Conservation (phyloP, 2,113 vertebrate genomes). For the Ovis canadensis region DNA sequence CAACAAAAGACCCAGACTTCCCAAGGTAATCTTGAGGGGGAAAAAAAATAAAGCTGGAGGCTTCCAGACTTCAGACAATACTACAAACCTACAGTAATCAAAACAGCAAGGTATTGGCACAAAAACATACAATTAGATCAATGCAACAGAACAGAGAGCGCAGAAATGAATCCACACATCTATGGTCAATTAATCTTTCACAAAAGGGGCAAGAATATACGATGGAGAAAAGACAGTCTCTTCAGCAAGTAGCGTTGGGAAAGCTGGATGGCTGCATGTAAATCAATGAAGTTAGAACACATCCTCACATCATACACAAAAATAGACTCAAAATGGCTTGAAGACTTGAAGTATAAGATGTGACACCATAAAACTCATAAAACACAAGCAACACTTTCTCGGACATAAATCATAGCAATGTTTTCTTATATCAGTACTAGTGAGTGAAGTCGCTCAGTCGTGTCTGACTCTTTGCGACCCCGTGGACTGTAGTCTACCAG, state of each 20-base stretch:
- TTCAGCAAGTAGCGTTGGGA: neutral
- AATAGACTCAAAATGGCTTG: neutral
- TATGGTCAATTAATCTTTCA: neutral
- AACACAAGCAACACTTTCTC: neutral
- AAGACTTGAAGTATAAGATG: neutral
- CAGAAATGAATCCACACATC: neutral
- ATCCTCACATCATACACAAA: neutral
- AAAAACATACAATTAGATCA: neutral
- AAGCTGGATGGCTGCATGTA: neutral
- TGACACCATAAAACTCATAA: neutral
- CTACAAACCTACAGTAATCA: neutral
- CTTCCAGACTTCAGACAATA: neutral
- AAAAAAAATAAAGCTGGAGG: neutral
- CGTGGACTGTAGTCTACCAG: too few species aligned
- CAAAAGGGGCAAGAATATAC: neutral
- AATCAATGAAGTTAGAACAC: neutral
- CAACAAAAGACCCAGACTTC: neutral
- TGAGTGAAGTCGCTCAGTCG: too few species aligned
- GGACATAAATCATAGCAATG: neutral
- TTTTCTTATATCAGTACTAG: neutral
- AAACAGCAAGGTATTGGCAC: neutral
- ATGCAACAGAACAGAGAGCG: neutral
- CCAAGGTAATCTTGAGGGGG: neutral
- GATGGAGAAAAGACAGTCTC: neutral
- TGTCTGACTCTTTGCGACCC: too few species aligned